Evolutionary conservation across 1,140 invertebrate genomes (phyloP).

Genomic region (Oncopodura yosiiana): DNA sequence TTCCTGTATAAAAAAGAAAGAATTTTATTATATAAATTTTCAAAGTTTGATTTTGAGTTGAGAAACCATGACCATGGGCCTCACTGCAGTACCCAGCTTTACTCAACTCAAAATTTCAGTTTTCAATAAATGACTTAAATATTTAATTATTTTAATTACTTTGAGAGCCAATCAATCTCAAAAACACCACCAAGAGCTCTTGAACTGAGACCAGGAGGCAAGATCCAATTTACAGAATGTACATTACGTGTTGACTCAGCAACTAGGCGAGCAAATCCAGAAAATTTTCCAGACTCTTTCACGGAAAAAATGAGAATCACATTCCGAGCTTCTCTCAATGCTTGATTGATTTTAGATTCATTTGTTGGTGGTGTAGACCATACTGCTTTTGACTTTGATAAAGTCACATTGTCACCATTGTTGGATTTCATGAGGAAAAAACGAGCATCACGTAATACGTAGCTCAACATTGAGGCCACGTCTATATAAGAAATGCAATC

Average conservation of each 20-base stretch:
- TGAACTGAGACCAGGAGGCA: constrained; percentile 85
- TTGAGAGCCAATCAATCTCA: constrained; percentile 90
- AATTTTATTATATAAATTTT: constrained; percentile 4
- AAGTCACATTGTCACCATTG: constrained; percentile 88
- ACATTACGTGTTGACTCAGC: constrained; percentile 80
- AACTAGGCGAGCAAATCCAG: constrained; percentile 80
- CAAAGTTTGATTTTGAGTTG: too few relatives aligned
- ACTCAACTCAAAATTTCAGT: not conserved
- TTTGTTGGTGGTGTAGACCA: constrained; percentile 97
- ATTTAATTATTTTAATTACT: constrained; percentile 37
- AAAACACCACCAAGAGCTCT: constrained; percentile 91
- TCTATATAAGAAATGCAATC: constrained; percentile 46
- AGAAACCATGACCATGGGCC: too few relatives aligned
- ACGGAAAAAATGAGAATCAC: constrained; percentile 94
- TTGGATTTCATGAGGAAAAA: constrained; percentile 98
- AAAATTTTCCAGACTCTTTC: constrained; percentile 86
- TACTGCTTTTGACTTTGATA: constrained; percentile 90
- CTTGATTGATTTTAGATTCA: constrained; percentile 90
- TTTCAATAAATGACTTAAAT: not conserved
- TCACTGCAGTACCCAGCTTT: not conserved
- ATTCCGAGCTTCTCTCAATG: constrained; percentile 81
- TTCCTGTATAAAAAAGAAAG: constrained; percentile 48
- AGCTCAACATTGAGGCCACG: constrained; percentile 82
- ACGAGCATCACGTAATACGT: constrained; percentile 84
- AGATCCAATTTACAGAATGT: constrained; percentile 82